Base-by-base conservation (phyloP, 1,140 invertebrate genomes). In the Papilio machaon region DNA sequence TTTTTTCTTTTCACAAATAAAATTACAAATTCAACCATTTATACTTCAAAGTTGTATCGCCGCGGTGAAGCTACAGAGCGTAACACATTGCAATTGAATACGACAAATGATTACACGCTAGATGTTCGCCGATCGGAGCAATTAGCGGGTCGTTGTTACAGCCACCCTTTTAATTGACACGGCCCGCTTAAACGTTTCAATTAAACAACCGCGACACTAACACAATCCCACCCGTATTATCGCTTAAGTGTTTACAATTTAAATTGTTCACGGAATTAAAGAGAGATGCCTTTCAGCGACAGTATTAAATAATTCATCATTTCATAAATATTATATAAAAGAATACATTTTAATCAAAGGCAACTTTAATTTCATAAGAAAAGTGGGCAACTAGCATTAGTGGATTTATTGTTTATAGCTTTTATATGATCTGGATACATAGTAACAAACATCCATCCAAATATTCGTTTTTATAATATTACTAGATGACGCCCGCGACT, bases 121-220 rank as follows among this genome's bases (percentile, higher is more conserved):
- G 46, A 52, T 52, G 74, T 76, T 11, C 74, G n/a, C 46, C 46
- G 47, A 76, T 76, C 47, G 52, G n/a, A 76, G 23, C 46, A 49
- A 52, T 76, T 76, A 76, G 47, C 74, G 47, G 74, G 74, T 76
- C 74, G 74, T 49, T 76, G 43, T 76, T 76, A 76, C 74, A 76
- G 43, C 47, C 46, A 52, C 74, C 74, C 74, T 47, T 30, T 52
- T 76, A 76, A 76, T 76, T 76, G 46, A 30, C 23, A 23, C 19
- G 23, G 47, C 74, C 47, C 47, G 74, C 74, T 76, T 76, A 76
- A 76, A 76, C 74, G 74, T 47, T 76, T 76, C 74, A 76, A 76
- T 76, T 76, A 76, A 76, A 52, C 74, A 76, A 46, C 46, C 46
- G 46, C 19, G 74, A 49, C 74, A 47, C 52, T 47, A 70, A 70